A percentile compares a stretch with the other conserved stretches of the same genome.
These are phyloP conservation scores for Clarias gariepinus DNA, from an alignment of 2,113 vertebrate genomes.

Conservation along the genomic window DNA sequence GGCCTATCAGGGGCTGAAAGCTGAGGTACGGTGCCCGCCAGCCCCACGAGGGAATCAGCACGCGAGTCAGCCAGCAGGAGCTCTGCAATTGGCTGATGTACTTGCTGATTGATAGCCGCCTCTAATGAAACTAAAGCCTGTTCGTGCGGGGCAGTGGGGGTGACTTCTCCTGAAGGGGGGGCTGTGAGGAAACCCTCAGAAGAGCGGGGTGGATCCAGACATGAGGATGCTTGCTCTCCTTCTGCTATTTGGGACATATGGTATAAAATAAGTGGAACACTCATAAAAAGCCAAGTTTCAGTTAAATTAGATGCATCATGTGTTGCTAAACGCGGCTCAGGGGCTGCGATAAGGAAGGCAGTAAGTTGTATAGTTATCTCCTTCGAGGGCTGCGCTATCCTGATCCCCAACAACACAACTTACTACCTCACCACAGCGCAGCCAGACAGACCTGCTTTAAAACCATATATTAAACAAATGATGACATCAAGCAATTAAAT, in stretches of 20 bases:
- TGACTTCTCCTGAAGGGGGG: conserved; percentile 82
- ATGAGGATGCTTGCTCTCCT: conserved; percentile 73
- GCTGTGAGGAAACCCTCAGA: conserved; percentile 86
- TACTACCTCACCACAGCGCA: conserved; percentile 88
- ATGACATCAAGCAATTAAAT: not conserved
- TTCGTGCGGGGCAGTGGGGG: conserved; percentile 78
- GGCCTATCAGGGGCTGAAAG: conserved; percentile 75
- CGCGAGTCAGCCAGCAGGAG: conserved; percentile 76
- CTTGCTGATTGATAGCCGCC: conserved; percentile 80
- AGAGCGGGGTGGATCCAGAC: conserved; percentile 75
- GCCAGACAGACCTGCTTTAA: conserved; percentile 28
- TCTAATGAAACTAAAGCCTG: conserved; percentile 82
- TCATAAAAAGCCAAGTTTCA: not conserved
- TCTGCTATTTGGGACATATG: conserved; percentile 61
- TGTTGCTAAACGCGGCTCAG: not conserved
- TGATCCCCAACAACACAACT: conserved; percentile 94
- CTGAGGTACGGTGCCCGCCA: conserved; percentile 78
- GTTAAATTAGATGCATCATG: not conserved
- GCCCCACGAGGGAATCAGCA: conserved; percentile 71
- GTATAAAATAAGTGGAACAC: not conserved
- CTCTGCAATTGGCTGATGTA: conserved; percentile 77
- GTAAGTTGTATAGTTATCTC: conserved; percentile 98
- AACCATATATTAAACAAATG: not conserved
- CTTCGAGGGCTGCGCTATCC: conserved; percentile 79
- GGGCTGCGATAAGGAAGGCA: conserved; percentile 81